Evolutionary conservation across 1,140 invertebrate genomes (phyloP).

Genomic region (Bombus soroeensis): DNA sequence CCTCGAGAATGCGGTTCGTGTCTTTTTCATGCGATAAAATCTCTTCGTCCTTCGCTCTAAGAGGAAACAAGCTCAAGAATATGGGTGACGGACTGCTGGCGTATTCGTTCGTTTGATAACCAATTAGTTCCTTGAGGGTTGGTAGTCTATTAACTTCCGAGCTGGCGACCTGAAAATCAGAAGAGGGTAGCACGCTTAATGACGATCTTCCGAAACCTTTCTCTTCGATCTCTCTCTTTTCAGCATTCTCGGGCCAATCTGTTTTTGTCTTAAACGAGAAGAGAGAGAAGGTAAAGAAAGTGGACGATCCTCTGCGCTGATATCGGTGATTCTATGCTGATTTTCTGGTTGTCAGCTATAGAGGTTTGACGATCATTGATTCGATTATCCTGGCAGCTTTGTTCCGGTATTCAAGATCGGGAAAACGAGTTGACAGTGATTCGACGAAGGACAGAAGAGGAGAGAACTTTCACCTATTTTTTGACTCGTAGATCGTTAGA

Average conservation of each 20-base stretch:
- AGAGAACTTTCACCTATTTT: background rate
- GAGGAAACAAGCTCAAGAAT: conserved; percentile 40
- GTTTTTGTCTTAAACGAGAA: conserved; percentile 26
- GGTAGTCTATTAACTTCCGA: conserved; percentile 71
- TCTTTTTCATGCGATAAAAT: background rate
- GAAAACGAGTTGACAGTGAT: background rate
- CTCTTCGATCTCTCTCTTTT: conserved; percentile 43
- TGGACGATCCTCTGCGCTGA: background rate
- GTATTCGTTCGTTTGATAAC: conserved; percentile 41
- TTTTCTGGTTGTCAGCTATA: background rate
- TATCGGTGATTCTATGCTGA: background rate
- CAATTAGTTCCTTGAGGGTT: conserved; percentile 75
- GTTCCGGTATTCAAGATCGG: background rate
- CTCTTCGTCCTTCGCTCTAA: conserved; percentile 1
- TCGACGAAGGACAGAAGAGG: background rate
- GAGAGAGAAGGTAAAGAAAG: conserved; percentile 28
- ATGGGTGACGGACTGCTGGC: conserved; percentile 40
- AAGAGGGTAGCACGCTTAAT: conserved; percentile 73
- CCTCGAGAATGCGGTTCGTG: background rate
- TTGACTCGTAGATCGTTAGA: background rate
- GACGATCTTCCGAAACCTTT: conserved; percentile 24
- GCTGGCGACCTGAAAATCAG: conserved; percentile 79
- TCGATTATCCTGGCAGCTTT: background rate
- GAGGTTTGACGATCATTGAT: background rate
- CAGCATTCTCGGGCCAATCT: conserved; percentile 35